A percentile compares a stretch with the other conserved stretches of the same genome.
phyloP scores from a whole-genome alignment of 1,140 invertebrate genomes.

The Aphelenchoides fujianensis region DNA sequence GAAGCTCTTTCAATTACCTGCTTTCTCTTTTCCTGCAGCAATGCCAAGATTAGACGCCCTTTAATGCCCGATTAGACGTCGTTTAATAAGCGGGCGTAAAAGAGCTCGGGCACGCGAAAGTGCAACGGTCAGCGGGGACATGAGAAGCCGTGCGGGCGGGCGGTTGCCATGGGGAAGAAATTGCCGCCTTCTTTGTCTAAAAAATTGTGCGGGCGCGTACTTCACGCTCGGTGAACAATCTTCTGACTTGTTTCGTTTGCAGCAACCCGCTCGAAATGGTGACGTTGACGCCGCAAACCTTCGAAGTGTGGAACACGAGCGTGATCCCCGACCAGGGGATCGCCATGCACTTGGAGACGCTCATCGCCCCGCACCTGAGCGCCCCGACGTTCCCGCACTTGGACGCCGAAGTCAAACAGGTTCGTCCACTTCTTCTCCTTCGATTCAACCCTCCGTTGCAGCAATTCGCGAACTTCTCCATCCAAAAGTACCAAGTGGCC shows the following conservation, averaged over 20 bases:
- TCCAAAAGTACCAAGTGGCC: neutral
- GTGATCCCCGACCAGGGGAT: neutral
- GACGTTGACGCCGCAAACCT: neutral
- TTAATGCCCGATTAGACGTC: no score
- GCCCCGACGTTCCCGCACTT: slow-evolving; percentile 8
- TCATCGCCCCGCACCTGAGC: neutral
- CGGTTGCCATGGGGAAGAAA: no score
- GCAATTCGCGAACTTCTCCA: slow-evolving; percentile 7
- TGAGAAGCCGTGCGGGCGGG: no score
- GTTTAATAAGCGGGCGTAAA: no score
- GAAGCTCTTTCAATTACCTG: no score
- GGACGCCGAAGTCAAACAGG: slow-evolving; percentile 17
- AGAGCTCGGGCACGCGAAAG: no score
- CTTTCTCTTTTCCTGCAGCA: no score
- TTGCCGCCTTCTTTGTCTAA: no score
- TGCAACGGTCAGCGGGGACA: no score
- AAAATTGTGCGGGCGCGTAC: no score
- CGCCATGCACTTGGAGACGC: neutral
- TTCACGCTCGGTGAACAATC: no score
- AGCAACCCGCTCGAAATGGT: neutral
- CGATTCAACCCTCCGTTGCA: slow-evolving; percentile 1
- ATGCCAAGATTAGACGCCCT: no score
- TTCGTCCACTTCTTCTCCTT: slow-evolving; percentile 15
- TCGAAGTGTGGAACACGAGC: slow-evolving; percentile 4
- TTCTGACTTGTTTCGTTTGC: neutral